Evolutionary conservation across 2,888 invertebrate species (phyloP).

Genomic region (Tachystola acroxantha): DNA sequence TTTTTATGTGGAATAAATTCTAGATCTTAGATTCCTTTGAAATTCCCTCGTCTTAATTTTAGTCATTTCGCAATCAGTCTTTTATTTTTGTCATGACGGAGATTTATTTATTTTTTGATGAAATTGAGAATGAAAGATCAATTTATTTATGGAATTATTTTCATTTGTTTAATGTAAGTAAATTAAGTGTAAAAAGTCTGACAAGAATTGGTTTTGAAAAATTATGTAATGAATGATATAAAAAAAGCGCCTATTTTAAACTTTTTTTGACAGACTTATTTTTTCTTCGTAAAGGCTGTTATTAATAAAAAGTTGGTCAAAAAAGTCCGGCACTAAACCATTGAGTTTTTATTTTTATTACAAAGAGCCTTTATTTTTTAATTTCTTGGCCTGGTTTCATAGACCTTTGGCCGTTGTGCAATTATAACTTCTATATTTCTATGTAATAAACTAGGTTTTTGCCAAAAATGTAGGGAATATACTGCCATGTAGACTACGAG

Average conservation of each 20-base stretch:
- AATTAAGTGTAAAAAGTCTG: too few species aligned
- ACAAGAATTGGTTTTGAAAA: too few species aligned
- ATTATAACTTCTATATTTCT: constrained; percentile 29
- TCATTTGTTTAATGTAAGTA: constrained; percentile 8
- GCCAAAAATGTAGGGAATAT: constrained; percentile 40
- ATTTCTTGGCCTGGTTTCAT: not conserved
- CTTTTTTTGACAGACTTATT: too few species aligned
- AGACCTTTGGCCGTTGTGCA: constrained; percentile 28
- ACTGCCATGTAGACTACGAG: constrained; percentile 63
- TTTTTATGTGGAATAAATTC: constrained; percentile 19
- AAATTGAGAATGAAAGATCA: constrained; percentile 23
- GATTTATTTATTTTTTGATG: constrained; percentile 38
- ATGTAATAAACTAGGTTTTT: constrained; percentile 44
- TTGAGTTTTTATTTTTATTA: not conserved
- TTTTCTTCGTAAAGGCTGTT: too few species aligned
- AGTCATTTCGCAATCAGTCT: constrained; percentile 21
- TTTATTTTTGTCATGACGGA: constrained; percentile 37
- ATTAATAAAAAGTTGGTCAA: too few species aligned
- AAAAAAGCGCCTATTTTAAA: too few species aligned
- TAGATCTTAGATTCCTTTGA: constrained; percentile 26
- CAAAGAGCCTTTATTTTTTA: not conserved
- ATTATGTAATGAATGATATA: not conserved
- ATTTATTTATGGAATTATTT: constrained; percentile 18
- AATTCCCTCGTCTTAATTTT: constrained; percentile 15
- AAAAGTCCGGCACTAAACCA: not conserved